Base-by-base conservation (phyloP, 2,888 invertebrate genomes). In the Ferdinandea cuprea region DNA sequence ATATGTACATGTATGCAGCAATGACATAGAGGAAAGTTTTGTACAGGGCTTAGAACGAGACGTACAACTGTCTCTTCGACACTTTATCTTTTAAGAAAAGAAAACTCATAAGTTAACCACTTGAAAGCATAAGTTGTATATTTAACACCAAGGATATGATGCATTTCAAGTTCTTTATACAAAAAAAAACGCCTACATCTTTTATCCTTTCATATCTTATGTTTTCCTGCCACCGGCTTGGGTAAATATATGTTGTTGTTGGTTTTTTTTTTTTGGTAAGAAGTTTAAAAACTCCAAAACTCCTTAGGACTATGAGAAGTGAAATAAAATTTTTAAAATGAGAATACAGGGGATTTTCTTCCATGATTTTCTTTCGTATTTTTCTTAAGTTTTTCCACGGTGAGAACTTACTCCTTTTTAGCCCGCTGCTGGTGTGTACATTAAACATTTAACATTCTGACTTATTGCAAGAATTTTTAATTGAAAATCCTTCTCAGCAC, bases 391-490 rank as follows among this genome's bases (percentile, higher is more conserved):
- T 52, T 46, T 52, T 42, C 19, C 6, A 25, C 11, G 42, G 15
- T 7, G 25, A 19, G 13, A 73, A 73, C 46, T 63, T 44, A 54
- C 54, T 56, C 61, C 73, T 46, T 63, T 52, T 15, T 11, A 32
- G 30, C 25, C 32, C 46, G 32, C 17, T 1, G 72, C 8, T 59
- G 46, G 58, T 59, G 71, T 66, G 72, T 71, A 56, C 77, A 77
- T 66, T 77, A 68, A 83, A 78, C 59, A 72, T 78, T 83, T 78
- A 73, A 78, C 83, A 83, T 83, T 78, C 83, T 83, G 78, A 83
- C 83, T 83, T 83, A 83, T 83, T 83, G 68, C 83, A 63, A 61
- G 83, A 83, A 83, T 83, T 83, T 83, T 78, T 83, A 83, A 83
- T 83, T 83, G 83, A 73, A 83, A 83, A 78, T 78, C 78, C 73